These are phyloP conservation scores for Stichopus chloronotus DNA, from an alignment of 35 echinoderm and acorn worm species.

Conservation along the genomic window DNA sequence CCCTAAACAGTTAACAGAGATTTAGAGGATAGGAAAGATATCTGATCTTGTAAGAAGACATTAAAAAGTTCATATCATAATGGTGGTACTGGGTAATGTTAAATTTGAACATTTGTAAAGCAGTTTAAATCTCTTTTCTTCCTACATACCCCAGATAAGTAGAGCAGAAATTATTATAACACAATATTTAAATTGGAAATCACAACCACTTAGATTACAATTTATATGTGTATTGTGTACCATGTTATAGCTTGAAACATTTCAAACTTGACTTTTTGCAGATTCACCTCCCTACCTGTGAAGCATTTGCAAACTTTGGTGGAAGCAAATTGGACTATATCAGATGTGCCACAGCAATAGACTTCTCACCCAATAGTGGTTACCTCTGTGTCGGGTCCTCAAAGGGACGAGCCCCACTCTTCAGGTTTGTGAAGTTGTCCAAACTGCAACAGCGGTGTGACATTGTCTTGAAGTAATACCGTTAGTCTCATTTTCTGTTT, in stretches of 20 bases:
- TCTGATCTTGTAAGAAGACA: no score
- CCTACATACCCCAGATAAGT: no score
- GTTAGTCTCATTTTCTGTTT: neutral
- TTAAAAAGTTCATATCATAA: no score
- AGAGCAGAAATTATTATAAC: no score
- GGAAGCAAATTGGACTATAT: conserved; percentile 46
- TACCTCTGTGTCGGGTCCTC: conserved; percentile 85
- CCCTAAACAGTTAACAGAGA: neutral
- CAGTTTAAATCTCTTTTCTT: no score
- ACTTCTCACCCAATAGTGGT: conserved; percentile 94
- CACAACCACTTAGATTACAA: no score
- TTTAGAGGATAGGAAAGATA: no score
- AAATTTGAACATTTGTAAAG: no score
- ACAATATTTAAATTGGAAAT: no score
- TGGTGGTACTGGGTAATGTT: no score
- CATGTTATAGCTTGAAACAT: no score
- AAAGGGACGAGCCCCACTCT: conserved; percentile 76
- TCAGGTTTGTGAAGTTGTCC: conserved; percentile 60
- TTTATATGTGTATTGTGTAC: no score
- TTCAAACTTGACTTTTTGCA: conserved; percentile 42
- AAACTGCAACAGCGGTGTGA: neutral
- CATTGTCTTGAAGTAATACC: neutral
- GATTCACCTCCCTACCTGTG: conserved; percentile 86
- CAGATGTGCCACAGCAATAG: conserved; percentile 51
- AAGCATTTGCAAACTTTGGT: conserved; percentile 82